Conservation (phyloP, 2,113 vertebrate species). For the Vulpes ferrilata region DNA sequence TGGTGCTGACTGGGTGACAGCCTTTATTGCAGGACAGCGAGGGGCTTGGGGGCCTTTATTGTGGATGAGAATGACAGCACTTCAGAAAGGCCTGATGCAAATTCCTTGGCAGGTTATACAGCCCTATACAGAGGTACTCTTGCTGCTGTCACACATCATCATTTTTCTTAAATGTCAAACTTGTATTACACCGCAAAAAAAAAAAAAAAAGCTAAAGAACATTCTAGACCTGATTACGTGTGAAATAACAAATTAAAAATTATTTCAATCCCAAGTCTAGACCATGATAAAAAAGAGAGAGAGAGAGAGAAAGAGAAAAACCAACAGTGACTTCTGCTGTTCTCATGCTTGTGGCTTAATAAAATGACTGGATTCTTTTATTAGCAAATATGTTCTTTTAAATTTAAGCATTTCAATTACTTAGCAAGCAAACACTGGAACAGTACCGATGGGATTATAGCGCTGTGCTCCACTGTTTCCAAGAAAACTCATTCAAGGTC, state of each 20-base stretch:
- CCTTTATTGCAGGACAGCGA: slow-evolving; percentile 44
- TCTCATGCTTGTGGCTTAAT: not conserved
- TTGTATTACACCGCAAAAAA: slow-evolving; percentile 29
- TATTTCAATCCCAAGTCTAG: slow-evolving; percentile 24
- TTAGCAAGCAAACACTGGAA: slow-evolving; percentile 13
- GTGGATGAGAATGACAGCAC: slow-evolving; percentile 81
- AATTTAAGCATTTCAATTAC: slow-evolving; percentile 34
- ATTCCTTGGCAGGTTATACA: slow-evolving; percentile 81
- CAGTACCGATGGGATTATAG: not conserved
- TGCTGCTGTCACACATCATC: slow-evolving; percentile 81
- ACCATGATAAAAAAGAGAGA: not conserved
- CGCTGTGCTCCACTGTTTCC: not conserved
- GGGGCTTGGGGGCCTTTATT: slow-evolving; percentile 67
- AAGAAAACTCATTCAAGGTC: not conserved
- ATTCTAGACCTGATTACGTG: not conserved
- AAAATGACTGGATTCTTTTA: not conserved
- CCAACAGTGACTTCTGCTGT: not conserved
- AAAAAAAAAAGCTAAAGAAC: slow-evolving; percentile 21
- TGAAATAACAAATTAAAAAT: slow-evolving; percentile 60
- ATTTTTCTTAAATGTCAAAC: slow-evolving; percentile 59
- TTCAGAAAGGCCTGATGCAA: slow-evolving; percentile 74
- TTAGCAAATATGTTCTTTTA: slow-evolving; percentile 4
- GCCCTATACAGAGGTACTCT: slow-evolving; percentile 82
- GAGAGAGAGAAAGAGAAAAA: not conserved
- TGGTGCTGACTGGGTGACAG: slow-evolving; percentile 78